A percentile compares a stretch with the other conserved stretches of the same genome.
Evolutionary conservation across 2,888 invertebrate genomes (phyloP).

Genomic region (Homarus gammarus): DNA sequence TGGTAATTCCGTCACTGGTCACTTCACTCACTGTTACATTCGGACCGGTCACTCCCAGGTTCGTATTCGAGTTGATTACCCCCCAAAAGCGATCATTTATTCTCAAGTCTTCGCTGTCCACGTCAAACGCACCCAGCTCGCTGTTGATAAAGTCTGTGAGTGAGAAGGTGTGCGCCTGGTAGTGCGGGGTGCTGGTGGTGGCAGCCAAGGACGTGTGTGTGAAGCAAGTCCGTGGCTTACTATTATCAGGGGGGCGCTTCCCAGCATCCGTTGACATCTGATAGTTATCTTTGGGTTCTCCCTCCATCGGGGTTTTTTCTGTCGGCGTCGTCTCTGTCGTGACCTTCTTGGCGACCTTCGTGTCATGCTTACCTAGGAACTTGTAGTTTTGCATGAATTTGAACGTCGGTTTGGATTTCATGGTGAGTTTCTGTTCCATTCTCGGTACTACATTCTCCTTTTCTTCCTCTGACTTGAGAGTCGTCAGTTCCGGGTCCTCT

Average conservation of each 20-base stretch:
- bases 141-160: not conserved
- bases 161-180: not conserved
- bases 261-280: not conserved
- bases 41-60: not conserved
- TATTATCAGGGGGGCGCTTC: not conserved
- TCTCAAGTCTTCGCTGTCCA: not conserved
- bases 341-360: not conserved
- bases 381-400: slow-evolving; percentile 47
- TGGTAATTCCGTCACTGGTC: not conserved
- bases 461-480: not conserved
- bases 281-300: not conserved
- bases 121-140: not conserved
- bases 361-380: slow-evolving; percentile 22
- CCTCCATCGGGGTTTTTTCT: not conserved
- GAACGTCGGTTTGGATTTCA: slow-evolving; percentile 21
- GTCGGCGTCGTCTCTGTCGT: not conserved
- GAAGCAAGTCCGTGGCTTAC: not conserved
- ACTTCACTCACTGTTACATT: not conserved
- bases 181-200: not conserved
- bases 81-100: not conserved
- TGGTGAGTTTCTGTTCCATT: not conserved
- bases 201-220: not conserved
- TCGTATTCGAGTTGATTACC: not conserved
- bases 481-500: slow-evolving; percentile 18
- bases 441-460: slow-evolving; percentile 6